Evolutionary conservation across 92 coral and sea anemone species (phyloP).

Genomic region (Palythoa grandis): DNA sequence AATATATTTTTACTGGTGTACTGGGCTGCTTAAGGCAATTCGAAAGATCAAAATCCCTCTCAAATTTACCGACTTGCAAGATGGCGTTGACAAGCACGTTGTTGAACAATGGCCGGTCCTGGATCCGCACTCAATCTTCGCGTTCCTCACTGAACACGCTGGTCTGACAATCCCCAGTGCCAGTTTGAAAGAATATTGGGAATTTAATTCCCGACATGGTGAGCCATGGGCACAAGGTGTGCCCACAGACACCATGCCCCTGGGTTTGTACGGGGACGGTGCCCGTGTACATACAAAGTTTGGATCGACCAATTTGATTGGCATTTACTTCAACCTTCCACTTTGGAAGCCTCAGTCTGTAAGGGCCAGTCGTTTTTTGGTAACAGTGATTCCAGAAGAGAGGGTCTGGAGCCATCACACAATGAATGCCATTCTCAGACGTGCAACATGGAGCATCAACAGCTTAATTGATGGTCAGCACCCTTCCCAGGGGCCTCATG

Average conservation of each 20-base stretch:
- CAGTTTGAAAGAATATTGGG: background rate
- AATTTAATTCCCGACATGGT: background rate
- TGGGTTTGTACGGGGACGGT: background rate
- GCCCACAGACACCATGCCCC: background rate
- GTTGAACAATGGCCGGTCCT: no score
- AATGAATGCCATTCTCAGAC: background rate
- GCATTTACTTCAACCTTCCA: background rate
- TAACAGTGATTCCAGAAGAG: background rate
- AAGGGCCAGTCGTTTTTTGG: background rate
- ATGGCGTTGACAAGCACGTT: no score
- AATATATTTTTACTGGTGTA: no score
- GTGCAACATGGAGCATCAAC: background rate
- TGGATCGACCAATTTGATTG: background rate
- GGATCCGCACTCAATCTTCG: no score
- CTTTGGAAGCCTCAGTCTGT: background rate
- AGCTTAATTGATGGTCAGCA: background rate
- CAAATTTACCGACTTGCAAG: no score
- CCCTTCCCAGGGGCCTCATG: background rate
- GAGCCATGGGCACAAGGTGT: background rate
- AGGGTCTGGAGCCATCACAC: background rate
- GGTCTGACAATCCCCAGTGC: no score
- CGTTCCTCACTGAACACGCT: no score
- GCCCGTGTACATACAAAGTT: background rate
- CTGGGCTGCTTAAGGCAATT: no score
- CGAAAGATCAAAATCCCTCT: no score